phyloP scores from a whole-genome alignment of 2,888 invertebrate species.

The Eubasilissa splendida region DNA sequence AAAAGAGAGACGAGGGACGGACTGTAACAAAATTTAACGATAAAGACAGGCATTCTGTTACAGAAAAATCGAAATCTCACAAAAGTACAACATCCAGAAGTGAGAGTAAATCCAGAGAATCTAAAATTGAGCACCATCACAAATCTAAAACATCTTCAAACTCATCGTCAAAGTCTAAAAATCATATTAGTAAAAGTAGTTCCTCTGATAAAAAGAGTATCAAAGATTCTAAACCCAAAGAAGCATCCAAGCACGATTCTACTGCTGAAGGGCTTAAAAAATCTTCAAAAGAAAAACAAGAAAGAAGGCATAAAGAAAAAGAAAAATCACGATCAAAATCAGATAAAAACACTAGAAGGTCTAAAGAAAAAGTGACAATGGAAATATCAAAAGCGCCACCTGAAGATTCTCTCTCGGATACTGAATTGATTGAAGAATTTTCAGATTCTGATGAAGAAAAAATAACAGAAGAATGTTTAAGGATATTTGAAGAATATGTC shows the following conservation, averaged over 20 bases:
- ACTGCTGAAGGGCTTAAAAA: slow-evolving; percentile 53
- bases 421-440: slow-evolving; percentile 64
- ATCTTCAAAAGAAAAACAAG: slow-evolving; percentile 11
- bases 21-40: slow-evolving; percentile 59
- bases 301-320: slow-evolving; percentile 25
- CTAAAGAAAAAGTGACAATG: slow-evolving; percentile 27
- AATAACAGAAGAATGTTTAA: slow-evolving; percentile 87
- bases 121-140: slow-evolving; percentile 6
- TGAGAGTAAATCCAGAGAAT: slow-evolving; percentile 39
- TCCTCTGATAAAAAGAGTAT: slow-evolving; percentile 26
- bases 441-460: slow-evolving; percentile 79
- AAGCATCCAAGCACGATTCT: slow-evolving; percentile 40
- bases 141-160: slow-evolving; percentile 23
- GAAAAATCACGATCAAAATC: slow-evolving; percentile 35
- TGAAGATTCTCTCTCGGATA: slow-evolving; percentile 57
- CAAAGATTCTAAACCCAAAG: slow-evolving; percentile 37
- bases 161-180: slow-evolving; percentile 18
- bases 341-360: background rate
- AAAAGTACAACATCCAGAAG: slow-evolving; percentile 25
- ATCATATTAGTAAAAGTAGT: slow-evolving; percentile 27
- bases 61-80: slow-evolving; percentile 19
- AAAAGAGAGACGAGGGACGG: slow-evolving; percentile 60
- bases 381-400: background rate
- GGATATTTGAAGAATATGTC: slow-evolving; percentile 88
- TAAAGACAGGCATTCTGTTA: slow-evolving; percentile 41